These are phyloP conservation scores for Miniopterus natalensis DNA, from an alignment of 2,113 vertebrate genomes.

Conservation along the genomic window DNA sequence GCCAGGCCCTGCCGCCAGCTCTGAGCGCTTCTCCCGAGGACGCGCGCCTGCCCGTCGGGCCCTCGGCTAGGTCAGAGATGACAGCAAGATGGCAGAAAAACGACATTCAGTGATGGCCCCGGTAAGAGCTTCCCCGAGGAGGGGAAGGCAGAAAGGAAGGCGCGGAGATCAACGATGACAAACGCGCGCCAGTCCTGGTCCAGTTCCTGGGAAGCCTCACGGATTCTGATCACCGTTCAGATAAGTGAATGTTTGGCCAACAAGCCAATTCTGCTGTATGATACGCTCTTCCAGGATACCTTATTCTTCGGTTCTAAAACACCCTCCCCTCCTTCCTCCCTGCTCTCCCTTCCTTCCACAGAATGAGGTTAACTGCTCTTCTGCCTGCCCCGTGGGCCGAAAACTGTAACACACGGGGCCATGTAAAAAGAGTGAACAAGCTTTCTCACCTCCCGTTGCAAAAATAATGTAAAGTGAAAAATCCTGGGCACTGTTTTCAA, in stretches of 20 bases:
- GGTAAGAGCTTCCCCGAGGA: background rate
- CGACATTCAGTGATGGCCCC: rapidly evolving
- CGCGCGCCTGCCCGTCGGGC: background rate
- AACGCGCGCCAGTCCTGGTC: background rate
- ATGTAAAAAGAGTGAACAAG: background rate
- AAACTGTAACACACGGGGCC: background rate
- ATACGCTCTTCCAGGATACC: background rate
- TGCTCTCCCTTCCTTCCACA: background rate
- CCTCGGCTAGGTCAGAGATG: background rate
- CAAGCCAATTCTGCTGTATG: background rate
- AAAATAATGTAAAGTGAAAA: constrained; percentile 96
- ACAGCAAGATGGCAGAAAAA: background rate
- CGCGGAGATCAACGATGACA: background rate
- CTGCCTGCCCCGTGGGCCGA: background rate
- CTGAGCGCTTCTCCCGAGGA: too few species aligned
- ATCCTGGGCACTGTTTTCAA: constrained; percentile 94
- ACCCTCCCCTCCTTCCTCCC: background rate
- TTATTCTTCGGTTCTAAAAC: background rate
- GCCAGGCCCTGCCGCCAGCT: too few species aligned
- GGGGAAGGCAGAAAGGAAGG: background rate
- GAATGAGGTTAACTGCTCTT: background rate
- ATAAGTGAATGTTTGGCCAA: background rate
- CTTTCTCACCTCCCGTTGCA: constrained; percentile 92
- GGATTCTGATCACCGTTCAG: background rate
- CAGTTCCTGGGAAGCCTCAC: background rate